Base-by-base conservation (phyloP, 2,797 vertebrate genomes). In the Notamacropus eugenii region DNA sequence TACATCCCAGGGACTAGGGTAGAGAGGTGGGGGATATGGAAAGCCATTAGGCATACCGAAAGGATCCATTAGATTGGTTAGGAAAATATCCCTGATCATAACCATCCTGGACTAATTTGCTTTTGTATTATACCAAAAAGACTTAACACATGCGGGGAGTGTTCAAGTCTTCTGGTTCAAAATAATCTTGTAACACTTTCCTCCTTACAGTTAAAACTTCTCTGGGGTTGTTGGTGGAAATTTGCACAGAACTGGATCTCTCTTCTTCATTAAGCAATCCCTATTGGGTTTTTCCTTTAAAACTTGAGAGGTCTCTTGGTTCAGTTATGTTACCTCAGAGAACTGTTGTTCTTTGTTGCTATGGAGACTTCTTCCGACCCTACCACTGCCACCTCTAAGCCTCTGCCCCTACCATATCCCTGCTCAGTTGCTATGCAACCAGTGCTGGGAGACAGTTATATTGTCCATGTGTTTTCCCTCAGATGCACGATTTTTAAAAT, bases 371-470 rank as follows among this genome's bases (percentile, higher is more conserved):
- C 28, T 57, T 16, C 5, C 19, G 31, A 2, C 9, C 91, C 67
- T 54, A 29, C 57, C 95, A 55, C 82, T 92, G 93, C 31, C 13
- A 91, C 29, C 90, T 40, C 50, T 54, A 91, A 52, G 16, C 58
- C 87, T 94, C 95, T 96, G 34, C 92, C 55, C 58, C n/a, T 57
- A 90, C 82, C 12, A 40, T 91, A 92, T 62, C 90, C 87, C 28
- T 92, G 3, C 24, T 91, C 46, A 67, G 98, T 98, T 98, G 97
- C 98, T 96, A 97, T 58, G 97, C 96, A 97, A 97, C 98, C 62
- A 96, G 54, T 95, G 91, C 56, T 82, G 31, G 91, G 94, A 97
- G 94, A 82, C 55, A 34, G 55, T 97, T 94, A 56, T 93, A 62
- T 91, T 62, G 57, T 92, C 40, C 74, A 82, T 92, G 55, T 94